phyloP scores from a whole-genome alignment of 1,140 invertebrate species.

The Philopotamus ludificatus region DNA sequence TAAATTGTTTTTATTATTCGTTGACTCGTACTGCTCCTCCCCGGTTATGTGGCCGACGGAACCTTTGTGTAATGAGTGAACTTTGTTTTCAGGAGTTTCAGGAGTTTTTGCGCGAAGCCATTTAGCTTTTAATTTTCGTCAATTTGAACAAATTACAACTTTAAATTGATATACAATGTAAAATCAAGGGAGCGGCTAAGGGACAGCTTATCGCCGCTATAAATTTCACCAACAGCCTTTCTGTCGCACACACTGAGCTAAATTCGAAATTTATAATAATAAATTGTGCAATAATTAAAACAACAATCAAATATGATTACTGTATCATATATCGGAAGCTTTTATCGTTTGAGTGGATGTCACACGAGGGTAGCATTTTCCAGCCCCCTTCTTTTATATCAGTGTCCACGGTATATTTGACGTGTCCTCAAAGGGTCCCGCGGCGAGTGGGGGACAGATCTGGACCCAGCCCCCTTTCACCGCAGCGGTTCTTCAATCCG shows the following conservation, averaged over 20 bases:
- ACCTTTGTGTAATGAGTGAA: slow-evolving; percentile 27
- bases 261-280: no score
- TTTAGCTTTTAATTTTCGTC: slow-evolving; percentile 37
- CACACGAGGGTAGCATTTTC: no score
- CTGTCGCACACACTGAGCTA: no score
- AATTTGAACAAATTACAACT: slow-evolving; percentile 39
- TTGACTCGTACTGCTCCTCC: background rate
- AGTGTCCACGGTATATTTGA: background rate
- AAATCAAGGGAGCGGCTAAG: slow-evolving; percentile 30
- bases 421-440: background rate
- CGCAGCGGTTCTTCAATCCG: no score
- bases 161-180: slow-evolving; percentile 39
- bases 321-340: no score
- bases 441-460: background rate
- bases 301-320: no score
- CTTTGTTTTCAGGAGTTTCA: slow-evolving; percentile 28
- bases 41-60: slow-evolving; percentile 8
- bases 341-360: no score
- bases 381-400: background rate
- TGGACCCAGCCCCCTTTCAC: background rate
- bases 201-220: slow-evolving; percentile 5
- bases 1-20: no score
- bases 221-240: background rate
- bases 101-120: slow-evolving; percentile 29
- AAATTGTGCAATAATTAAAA: no score